Evolutionary conservation across 2,113 vertebrate species (phyloP), one percentile per base, ranked within the genome.

Genomic region (Crotalus helleri): DNA sequence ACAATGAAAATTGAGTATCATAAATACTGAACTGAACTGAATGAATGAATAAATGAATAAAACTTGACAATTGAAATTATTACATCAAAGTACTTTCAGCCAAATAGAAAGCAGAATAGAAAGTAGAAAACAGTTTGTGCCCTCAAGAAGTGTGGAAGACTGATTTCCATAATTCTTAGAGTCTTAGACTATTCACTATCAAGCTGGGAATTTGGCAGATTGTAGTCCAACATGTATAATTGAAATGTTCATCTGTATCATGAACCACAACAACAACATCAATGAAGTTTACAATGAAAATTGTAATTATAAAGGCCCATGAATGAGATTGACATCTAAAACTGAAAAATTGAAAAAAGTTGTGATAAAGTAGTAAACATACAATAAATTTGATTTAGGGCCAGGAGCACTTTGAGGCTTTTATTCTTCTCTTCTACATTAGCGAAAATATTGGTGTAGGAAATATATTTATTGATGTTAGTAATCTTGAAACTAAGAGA

Each of bases 21-120:
- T 55, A 88, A 91, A 85, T 64, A 51, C 8, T 51, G 58, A 29
- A 46, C 9, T 58, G 61, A n/a, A 64, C 26, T 81, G 69, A 81
- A 64, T 81, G 54, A 59, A 89, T 59, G 90, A 93, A 93, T 57
- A 17, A 57, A 69, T 87, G 53, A 53, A 89, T 53, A 69, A 93
- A 93, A 51, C 86, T 89, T 93, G 86, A 87, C 90, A 91, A 74
- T 87, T 93, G 93, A 54, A 93, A 88, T n/a, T 39, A 74, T 39
- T 93, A 59, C 5, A 64, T 59, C 21, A 91, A 91, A 85, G 44
- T 81, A 81, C 64, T 85, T 87, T 93, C 44, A 53, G 33, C 11
- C 58, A 19, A 74, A 29, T n/a, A 39, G 23, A 39, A 19, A n/a
- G 59, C 24, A 53, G 53, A 91, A n/a, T 15, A 57, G 13, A 54